These are phyloP conservation scores for Magallana angulata DNA, from an alignment of 1,140 invertebrate genomes.

Conservation along the genomic window DNA sequence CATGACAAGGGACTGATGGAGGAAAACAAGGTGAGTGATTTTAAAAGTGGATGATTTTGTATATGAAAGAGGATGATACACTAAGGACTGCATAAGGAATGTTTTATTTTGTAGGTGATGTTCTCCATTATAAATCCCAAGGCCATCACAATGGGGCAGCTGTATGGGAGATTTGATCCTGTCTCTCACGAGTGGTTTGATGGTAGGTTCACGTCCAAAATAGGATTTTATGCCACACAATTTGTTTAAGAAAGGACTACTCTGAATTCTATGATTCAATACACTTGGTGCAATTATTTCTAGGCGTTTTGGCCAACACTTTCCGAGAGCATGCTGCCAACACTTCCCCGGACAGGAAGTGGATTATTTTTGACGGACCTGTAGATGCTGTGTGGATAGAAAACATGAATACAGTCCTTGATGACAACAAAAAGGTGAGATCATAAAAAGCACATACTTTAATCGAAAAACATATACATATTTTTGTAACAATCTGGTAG, in stretches of 20 bases:
- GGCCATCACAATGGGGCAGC: slow-evolving; percentile 79
- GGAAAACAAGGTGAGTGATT: slow-evolving; percentile 68
- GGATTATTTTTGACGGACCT: slow-evolving; percentile 80
- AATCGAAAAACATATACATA: no score
- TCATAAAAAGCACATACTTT: no score
- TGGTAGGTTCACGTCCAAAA: slow-evolving; percentile 66
- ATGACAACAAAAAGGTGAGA: slow-evolving; percentile 79
- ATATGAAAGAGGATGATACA: no score
- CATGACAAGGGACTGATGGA: slow-evolving; percentile 73
- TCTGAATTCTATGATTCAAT: background rate
- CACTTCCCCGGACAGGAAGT: slow-evolving; percentile 80
- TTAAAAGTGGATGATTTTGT: no score
- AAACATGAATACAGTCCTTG: slow-evolving; percentile 80
- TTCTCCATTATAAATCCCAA: slow-evolving; percentile 79
- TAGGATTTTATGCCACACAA: background rate
- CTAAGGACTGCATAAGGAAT: background rate
- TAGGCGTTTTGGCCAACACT: slow-evolving; percentile 83
- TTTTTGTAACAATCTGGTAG: no score
- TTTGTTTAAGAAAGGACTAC: no score
- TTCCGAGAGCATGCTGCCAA: slow-evolving; percentile 79
- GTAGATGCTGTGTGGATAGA: slow-evolving; percentile 81
- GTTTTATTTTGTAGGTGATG: slow-evolving; percentile 64
- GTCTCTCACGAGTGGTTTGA: slow-evolving; percentile 80
- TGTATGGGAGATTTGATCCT: slow-evolving; percentile 80
- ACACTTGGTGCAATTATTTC: slow-evolving; percentile 30